phyloP scores from a whole-genome alignment of 2,113 vertebrate genomes.

The Rhinolophus sinicus region DNA sequence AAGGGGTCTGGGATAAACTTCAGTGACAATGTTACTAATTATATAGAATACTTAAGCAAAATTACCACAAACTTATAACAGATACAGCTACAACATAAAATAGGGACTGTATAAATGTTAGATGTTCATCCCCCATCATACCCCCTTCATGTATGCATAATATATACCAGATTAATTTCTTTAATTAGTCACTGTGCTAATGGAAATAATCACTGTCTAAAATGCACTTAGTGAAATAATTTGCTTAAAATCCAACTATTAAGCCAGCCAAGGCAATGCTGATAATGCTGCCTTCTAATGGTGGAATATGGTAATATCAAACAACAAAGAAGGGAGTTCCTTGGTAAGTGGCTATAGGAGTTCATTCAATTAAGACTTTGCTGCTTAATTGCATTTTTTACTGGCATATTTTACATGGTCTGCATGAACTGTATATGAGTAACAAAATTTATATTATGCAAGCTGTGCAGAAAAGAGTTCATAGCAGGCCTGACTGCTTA shows the following conservation, averaged over 20 bases:
- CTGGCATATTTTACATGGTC: neutral
- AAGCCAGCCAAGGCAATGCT: neutral
- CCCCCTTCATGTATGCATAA: neutral
- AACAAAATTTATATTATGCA: neutral
- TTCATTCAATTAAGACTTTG: neutral
- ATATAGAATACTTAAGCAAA: neutral
- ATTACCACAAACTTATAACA: neutral
- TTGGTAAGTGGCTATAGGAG: neutral
- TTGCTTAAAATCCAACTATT: neutral
- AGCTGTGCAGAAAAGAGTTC: neutral
- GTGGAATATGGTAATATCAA: neutral
- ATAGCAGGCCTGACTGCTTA: neutral
- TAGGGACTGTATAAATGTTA: neutral
- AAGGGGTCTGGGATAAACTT: neutral
- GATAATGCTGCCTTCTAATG: neutral
- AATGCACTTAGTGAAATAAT: neutral
- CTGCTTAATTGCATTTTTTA: neutral
- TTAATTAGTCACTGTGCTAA: neutral
- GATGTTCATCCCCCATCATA: neutral
- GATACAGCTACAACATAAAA: neutral
- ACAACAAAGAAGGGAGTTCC: neutral
- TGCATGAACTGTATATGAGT: neutral
- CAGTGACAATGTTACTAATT: neutral
- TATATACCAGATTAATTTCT: neutral
- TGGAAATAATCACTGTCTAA: neutral